These are phyloP conservation scores for Platycnemis pennipes DNA, from an alignment of 2,888 invertebrate genomes.

Conservation along the genomic window DNA sequence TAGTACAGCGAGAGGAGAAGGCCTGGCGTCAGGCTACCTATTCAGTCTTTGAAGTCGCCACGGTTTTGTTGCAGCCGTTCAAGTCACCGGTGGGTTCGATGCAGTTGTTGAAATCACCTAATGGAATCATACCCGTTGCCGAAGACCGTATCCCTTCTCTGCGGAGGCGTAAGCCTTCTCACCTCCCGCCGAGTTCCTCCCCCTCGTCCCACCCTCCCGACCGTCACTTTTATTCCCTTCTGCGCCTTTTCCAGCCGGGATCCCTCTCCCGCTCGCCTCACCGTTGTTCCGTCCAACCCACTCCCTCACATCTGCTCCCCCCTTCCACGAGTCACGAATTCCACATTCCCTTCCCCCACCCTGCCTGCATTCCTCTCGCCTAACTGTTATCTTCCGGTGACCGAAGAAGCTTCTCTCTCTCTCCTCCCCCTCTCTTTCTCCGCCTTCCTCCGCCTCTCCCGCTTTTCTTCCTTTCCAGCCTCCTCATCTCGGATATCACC, in stretches of 20 bases:
- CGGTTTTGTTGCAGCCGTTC: background rate
- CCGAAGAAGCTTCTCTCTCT: conserved; percentile 39
- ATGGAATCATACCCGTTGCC: conserved; percentile 49
- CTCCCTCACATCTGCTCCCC: conserved; percentile 47
- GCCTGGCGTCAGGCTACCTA: background rate
- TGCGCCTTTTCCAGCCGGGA: background rate
- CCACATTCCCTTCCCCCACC: conserved; percentile 56
- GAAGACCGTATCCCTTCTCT: conserved; percentile 15
- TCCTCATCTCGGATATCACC: conserved; percentile 44
- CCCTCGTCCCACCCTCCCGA: background rate
- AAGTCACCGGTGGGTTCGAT: conserved; percentile 13
- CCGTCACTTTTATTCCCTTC: background rate
- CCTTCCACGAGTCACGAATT: conserved; percentile 57
- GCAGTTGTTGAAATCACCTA: conserved; percentile 59
- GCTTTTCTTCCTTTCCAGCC: background rate
- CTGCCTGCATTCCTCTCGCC: conserved; percentile 62
- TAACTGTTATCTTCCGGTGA: conserved; percentile 68
- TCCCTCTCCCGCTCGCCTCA: background rate
- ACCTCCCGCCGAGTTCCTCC: conserved; percentile 52
- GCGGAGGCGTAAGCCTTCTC: conserved; percentile 56
- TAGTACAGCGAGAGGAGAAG: background rate
- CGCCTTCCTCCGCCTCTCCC: background rate
- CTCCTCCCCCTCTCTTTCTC: background rate
- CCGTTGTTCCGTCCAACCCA: conserved; percentile 35
- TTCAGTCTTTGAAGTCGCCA: conserved; percentile 39